Evolutionary conservation across 2,797 vertebrate species (phyloP), one percentile per base, ranked within the genome.

Genomic region (Platalea minor): DNA sequence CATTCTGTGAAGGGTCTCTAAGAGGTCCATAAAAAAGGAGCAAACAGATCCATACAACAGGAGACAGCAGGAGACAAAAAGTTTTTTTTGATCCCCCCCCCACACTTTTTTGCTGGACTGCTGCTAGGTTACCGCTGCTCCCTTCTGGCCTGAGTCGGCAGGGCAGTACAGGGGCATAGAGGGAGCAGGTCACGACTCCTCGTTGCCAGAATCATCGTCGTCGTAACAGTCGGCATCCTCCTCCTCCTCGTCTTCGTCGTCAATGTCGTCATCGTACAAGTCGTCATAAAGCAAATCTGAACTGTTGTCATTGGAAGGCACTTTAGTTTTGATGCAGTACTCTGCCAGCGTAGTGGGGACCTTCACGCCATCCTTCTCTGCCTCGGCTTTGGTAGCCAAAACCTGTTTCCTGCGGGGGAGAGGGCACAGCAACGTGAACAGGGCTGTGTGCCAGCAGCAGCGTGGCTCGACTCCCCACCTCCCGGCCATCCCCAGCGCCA

Each of bases 291-390:
- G 99, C 92, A 99, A 99, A 98, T 99, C 99, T 35, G 99, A 99
- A 96, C 99, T 99, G 98, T 99, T 99, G 98, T 99, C 99, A 94
- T 99, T 99, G 97, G 99, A 99, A 98, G 99, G 99, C 97, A 99
- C 99, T 98, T 99, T 98, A 98, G 99, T 99, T 98, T 99, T 99
- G 97, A 99, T 99, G 97, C 99, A 99, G 97, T 99, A 99, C 97
- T 99, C 99, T 1, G 99, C 99, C 98, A 99, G 97, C 4, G 99
- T 99, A 72, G 99, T 99, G 56, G 99, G 99, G 73, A 99, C 99
- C 97, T 99, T 99, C 86, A 99, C 99, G 0, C 99, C 99, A 43
- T 99, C 99, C 43, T 99, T 99, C 93, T 99, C 99, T 2, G 99
- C 99, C 95, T 99, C 99, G 0, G 99, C 99, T 85, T 99, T 99